Percentiles rank a stretch among this genome's conserved stretches.
Evolutionary conservation across 1,140 invertebrate genomes (phyloP).

Genomic region (Tribolium castaneum): DNA sequence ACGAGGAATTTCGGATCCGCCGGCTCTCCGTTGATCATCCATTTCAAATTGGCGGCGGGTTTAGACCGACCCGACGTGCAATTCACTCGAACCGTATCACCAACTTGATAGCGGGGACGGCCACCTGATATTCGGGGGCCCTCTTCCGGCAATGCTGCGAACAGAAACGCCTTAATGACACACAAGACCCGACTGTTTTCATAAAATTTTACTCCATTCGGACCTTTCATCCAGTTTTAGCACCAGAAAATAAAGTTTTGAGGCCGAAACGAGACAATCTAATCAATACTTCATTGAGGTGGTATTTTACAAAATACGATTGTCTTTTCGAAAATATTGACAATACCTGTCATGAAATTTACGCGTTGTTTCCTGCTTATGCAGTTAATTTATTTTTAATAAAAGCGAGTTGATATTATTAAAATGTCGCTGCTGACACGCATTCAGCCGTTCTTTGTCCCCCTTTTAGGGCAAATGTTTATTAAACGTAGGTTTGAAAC

Average conservation of each 20-base stretch:
- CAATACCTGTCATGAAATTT: background rate
- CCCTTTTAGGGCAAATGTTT: background rate
- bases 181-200: conserved; percentile 12
- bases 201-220: background rate
- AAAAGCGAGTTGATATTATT: background rate
- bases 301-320: no score
- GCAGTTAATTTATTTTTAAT: background rate
- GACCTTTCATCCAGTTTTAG: no score
- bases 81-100: conserved; percentile 83
- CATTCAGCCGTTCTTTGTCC: background rate
- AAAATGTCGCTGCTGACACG: background rate
- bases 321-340: background rate
- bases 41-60: conserved; percentile 83
- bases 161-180: conserved; percentile 31
- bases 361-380: background rate
- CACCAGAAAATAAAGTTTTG: background rate
- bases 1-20: conserved; percentile 66
- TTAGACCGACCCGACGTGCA: conserved; percentile 86
- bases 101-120: conserved; percentile 81
- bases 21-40: conserved; percentile 89
- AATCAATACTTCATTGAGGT: no score
- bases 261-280: no score
- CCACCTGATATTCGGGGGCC: conserved; percentile 87
- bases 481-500: background rate
- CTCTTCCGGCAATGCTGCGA: conserved; percentile 80